Base-by-base conservation (phyloP, 2,113 vertebrate genomes). In the Hiodon tergisus region DNA sequence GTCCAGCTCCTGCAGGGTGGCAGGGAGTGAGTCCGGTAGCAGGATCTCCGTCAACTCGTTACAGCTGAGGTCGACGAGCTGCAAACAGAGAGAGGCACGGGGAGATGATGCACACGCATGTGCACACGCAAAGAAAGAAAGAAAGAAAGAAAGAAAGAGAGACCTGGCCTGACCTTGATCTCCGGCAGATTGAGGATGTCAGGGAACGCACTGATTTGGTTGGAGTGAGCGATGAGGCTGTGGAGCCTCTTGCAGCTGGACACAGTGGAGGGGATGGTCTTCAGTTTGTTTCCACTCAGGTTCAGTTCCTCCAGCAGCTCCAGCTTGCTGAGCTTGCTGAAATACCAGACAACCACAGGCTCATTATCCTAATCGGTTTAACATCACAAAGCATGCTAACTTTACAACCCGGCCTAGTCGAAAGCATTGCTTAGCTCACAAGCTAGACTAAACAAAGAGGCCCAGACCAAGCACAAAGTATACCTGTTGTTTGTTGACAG, bases 1-100 rank as follows among this genome's bases (percentile, higher is more conserved):
- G 86, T 98, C 97, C 80, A 98, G 82, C 80, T 98, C 97, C 79
- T 96, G 95, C 78, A 98, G 90, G 9, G 93, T 84, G 58, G 92
- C 80, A 67, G 95, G 95, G 69, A 98, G 86, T 13, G 90, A 90
- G 58, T 97, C 96, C 0, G 95, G 94, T 81, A 97, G 87, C 80
- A 94, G 87, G 83, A 98, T 96, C 89, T 98, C 97, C 55, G 90
- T 96, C 87, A 98, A 91, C 69, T 96, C 93, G 61, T 98, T 98
- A 85, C 96, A 96, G 87, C 96, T 98, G 78, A 98, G 87, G 80
- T 98, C 97, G 67, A 98, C 95, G 78, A 95, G 89, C 96, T 98
- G 79, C 62, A 75, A 71, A 88, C 17, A 78, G 59, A 65, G 2
- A 75, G 63, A 81, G 7, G 50, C 31, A 54, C 17, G 4, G 5